Percentiles rank a stretch among this genome's conserved stretches.
Conservation (phyloP, 2,797 vertebrate genomes). For the Danionella dracula region DNA sequence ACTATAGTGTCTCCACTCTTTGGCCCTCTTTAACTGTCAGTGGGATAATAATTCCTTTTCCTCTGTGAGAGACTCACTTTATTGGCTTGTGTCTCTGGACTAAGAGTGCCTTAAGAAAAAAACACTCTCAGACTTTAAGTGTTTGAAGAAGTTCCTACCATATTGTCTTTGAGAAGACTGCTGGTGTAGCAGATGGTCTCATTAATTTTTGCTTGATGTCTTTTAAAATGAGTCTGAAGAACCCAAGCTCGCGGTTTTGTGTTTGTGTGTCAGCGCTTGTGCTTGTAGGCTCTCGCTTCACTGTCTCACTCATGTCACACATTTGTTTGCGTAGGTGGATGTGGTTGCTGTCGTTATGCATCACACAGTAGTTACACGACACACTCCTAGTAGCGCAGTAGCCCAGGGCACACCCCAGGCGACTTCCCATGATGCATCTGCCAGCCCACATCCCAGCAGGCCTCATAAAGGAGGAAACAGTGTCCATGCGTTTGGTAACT, state of each 20-base stretch:
- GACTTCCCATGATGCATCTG: conserved; percentile 27
- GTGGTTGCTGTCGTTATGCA: conserved; percentile 28
- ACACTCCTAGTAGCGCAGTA: neutral
- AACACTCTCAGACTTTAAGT: neutral
- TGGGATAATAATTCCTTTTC: conserved; percentile 12
- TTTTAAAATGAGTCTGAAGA: conserved; percentile 50
- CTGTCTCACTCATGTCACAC: conserved; percentile 20
- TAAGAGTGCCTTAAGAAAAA: conserved; percentile 30
- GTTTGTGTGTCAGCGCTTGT: neutral
- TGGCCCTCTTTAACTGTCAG: neutral
- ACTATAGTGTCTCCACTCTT: neutral
- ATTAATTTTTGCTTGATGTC: conserved; percentile 62
- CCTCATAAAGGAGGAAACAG: neutral
- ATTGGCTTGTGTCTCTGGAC: neutral
- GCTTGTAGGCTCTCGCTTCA: neutral
- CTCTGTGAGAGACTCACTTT: conserved; percentile 20
- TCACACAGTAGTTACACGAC: neutral
- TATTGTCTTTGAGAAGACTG: conserved; percentile 43
- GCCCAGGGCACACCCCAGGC: conserved; percentile 31
- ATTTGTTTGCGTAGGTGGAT: conserved; percentile 25
- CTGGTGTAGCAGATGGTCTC: conserved; percentile 53
- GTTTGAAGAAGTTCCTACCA: conserved; percentile 3
- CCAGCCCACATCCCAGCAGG: neutral
- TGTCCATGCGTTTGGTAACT: neutral
- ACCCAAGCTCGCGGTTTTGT: neutral